Conservation (phyloP, 2,888 invertebrate genomes). For the Thysanoteuthis rhombus region DNA sequence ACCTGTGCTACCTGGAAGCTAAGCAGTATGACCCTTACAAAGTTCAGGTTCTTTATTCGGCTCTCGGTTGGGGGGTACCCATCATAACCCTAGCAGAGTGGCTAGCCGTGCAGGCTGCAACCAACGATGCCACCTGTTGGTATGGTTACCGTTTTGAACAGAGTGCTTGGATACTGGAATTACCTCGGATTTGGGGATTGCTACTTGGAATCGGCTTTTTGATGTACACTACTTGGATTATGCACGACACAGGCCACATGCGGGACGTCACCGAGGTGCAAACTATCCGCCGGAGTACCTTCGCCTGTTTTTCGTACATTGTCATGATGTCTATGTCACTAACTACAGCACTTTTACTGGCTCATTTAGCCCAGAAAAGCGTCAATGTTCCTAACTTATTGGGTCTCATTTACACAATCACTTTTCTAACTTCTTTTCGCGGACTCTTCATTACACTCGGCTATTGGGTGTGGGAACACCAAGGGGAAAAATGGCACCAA, state of each 20-base stretch:
- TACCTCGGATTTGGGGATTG: slow-evolving; percentile 13
- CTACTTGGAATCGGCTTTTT: not conserved
- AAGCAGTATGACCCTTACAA: slow-evolving; percentile 27
- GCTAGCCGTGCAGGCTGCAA: slow-evolving; percentile 13
- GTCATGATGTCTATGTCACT: not conserved
- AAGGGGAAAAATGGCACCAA: slow-evolving; percentile 13
- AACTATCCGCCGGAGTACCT: not conserved
- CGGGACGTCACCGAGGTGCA: slow-evolving; percentile 13
- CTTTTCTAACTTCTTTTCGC: slow-evolving; percentile 26
- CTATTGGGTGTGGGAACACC: slow-evolving; percentile 23
- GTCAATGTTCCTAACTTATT: not conserved
- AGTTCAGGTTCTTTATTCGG: slow-evolving; percentile 20
- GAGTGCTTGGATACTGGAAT: slow-evolving; percentile 24
- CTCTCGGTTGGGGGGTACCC: slow-evolving; percentile 16
- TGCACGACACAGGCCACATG: slow-evolving; percentile 21
- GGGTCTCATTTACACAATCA: slow-evolving; percentile 13
- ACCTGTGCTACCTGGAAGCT: slow-evolving; percentile 17
- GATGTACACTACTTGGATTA: not conserved
- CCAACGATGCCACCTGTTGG: slow-evolving; percentile 19
- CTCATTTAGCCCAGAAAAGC: not conserved
- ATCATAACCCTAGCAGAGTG: slow-evolving; percentile 25
- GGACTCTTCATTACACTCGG: slow-evolving; percentile 16
- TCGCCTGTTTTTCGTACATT: slow-evolving; percentile 2
- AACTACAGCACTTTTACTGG: not conserved
- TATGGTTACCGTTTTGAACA: slow-evolving; percentile 28